Evolutionary conservation across 2,888 invertebrate genomes (phyloP), one percentile per base, ranked within the genome.

Genomic region (Monopis laevigella): DNA sequence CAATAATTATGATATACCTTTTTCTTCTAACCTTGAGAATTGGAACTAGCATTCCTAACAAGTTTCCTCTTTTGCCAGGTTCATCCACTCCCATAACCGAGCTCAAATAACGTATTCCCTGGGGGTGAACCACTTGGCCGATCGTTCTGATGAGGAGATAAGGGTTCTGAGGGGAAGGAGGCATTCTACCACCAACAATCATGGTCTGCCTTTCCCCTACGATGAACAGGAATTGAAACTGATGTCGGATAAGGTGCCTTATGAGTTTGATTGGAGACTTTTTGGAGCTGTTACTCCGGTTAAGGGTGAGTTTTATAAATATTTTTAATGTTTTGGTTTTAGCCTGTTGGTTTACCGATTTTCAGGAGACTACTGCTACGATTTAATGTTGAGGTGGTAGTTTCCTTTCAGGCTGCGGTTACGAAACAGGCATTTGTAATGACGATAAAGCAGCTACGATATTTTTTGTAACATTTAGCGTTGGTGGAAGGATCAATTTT

Each of bases 221-320:
- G 77, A 86, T 45, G 66, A 80, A 7, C 56, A 81, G 1, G 72
- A 83, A 41, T 58, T 85, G 2, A 52, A 54, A 0, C 60, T 62
- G 30, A 59, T 66, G 53, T 53, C 56, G 13, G 70, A 72, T 16
- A 78, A 82, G 40, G 51, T 94, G 27, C 96, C 97, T 0, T 84
- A 87, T 0, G 86, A 85, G 50, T 84, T 88, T 54, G 96, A 98
- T 67, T 98, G 97, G 97, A 88, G 96, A 52, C 68, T 97, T 1
- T 88, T 83, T 53, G 97, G 97, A 8, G 97, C 96, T 40, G 96
- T 97, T 1, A 95, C 94, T 0, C 96, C 94, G 0, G 96, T 97
- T 7, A 94, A 89, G 88, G 93, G 92, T 91, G 3, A 10, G 28
- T 10, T 36, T 34, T 16, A 17, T n/a, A 7, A n/a, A 7, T n/a